A percentile compares a stretch with the other conserved stretches of the same genome.
Evolutionary conservation across 2,797 vertebrate genomes (phyloP).

Genomic region (Sardinella longiceps): DNA sequence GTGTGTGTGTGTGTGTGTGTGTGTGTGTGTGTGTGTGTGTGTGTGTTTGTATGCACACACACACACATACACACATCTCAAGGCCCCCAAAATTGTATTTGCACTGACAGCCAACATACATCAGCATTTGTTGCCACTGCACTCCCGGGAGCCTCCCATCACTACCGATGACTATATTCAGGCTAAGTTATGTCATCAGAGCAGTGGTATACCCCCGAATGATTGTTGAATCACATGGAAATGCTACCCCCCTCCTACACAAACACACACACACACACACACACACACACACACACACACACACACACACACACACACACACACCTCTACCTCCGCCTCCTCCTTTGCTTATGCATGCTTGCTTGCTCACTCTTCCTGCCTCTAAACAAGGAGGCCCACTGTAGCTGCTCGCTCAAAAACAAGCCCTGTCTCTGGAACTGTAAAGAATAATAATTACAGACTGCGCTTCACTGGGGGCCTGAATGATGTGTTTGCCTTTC

Average conservation of each 20-base stretch:
- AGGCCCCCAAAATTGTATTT: constrained; percentile 16
- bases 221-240: constrained; percentile 9
- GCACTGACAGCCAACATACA: constrained; percentile 16
- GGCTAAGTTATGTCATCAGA: constrained; percentile 15
- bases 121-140: neutral
- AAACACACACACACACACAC: neutral
- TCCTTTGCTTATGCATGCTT: neutral
- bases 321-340: neutral
- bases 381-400: neutral
- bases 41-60: neutral
- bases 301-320: constrained; percentile 18
- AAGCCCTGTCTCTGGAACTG: neutral
- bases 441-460: constrained; percentile 10
- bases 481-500: constrained; percentile 7
- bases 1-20: neutral
- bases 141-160: constrained; percentile 7
- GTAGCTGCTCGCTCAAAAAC: neutral
- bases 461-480: neutral
- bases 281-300: neutral
- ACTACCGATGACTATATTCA: constrained; percentile 5
- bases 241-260: neutral
- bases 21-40: neutral
- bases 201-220: constrained; percentile 4
- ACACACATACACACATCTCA: constrained; percentile 1
- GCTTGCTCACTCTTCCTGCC: neutral